A percentile compares a stretch with the other conserved stretches of the same genome.
Conservation (phyloP, 2,113 vertebrate species). For the Triplophysa rosa region DNA sequence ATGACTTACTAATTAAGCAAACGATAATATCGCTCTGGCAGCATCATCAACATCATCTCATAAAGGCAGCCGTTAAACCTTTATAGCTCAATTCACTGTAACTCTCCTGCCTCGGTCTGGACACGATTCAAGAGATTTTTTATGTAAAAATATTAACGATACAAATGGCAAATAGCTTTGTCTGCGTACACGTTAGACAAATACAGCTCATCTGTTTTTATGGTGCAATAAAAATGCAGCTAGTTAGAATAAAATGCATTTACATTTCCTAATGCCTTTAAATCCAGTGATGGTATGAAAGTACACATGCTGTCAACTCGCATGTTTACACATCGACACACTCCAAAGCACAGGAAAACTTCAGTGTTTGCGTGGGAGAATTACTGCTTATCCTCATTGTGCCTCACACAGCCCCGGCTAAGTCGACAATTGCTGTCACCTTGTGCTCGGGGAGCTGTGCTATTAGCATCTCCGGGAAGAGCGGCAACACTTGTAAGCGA, state of each 20-base stretch:
- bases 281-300: constrained; percentile 4
- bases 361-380: constrained; percentile 52
- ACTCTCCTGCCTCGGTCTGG: neutral
- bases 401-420: constrained; percentile 63
- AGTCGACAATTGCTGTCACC: constrained; percentile 61
- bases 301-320: constrained; percentile 9
- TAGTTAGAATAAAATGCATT: neutral
- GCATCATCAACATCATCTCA: neutral
- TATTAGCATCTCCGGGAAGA: constrained; percentile 48
- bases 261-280: neutral
- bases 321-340: neutral
- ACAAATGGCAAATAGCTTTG: neutral
- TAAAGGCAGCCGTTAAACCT: neutral
- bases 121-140: too few relatives aligned
- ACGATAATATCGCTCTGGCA: neutral
- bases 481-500: constrained; percentile 11
- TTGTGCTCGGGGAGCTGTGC: constrained; percentile 40
- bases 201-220: neutral
- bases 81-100: neutral
- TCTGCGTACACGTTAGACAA: neutral
- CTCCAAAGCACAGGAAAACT: constrained; percentile 2
- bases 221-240: neutral
- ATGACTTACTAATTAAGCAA: constrained; percentile 15
- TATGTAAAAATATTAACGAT: too few relatives aligned
- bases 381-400: constrained; percentile 65